Conservation (phyloP, 1,140 invertebrate species). For the Parapsyche elsis region DNA sequence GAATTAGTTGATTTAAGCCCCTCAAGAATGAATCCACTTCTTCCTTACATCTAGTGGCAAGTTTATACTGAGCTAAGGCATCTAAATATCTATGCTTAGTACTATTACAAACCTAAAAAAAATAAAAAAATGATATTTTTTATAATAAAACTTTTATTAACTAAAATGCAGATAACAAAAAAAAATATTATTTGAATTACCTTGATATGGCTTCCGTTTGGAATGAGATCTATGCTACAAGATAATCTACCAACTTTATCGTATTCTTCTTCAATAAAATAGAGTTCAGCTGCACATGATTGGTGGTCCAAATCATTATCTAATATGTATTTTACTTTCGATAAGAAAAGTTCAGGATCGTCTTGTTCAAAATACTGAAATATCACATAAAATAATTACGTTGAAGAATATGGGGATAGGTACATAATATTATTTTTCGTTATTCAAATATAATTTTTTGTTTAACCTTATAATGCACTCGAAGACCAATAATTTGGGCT, state of each 20-base stretch:
- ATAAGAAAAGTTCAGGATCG: constrained; percentile 91
- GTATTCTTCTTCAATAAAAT: constrained; percentile 91
- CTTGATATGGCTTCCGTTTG: constrained; percentile 74
- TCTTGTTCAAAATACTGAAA: constrained; percentile 94
- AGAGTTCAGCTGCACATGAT: constrained; percentile 81
- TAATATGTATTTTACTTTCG: constrained; percentile 92
- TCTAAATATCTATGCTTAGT: constrained; percentile 89
- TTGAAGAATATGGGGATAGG: background rate
- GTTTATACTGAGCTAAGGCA: constrained; percentile 87
- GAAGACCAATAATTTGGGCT: constrained; percentile 91
- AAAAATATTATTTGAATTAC: constrained; percentile 49
- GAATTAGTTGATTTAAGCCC: constrained; percentile 90
- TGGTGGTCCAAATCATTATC: constrained; percentile 83
- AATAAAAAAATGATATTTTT: background rate
- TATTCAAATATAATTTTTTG: constrained; percentile 13
- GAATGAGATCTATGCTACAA: constrained; percentile 81
- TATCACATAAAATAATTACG: background rate
- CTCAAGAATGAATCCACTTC: constrained; percentile 91
- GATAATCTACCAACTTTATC: constrained; percentile 80
- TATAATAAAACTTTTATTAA: background rate
- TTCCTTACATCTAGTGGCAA: constrained; percentile 82
- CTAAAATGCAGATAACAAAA: too few relatives aligned
- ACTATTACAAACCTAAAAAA: constrained; percentile 74
- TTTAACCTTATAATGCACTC: constrained; percentile 88
- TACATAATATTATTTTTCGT: background rate